Evolutionary conservation across 2,113 vertebrate genomes (phyloP), one percentile per base, ranked within the genome.

Genomic region (Vanacampus margaritifer): DNA sequence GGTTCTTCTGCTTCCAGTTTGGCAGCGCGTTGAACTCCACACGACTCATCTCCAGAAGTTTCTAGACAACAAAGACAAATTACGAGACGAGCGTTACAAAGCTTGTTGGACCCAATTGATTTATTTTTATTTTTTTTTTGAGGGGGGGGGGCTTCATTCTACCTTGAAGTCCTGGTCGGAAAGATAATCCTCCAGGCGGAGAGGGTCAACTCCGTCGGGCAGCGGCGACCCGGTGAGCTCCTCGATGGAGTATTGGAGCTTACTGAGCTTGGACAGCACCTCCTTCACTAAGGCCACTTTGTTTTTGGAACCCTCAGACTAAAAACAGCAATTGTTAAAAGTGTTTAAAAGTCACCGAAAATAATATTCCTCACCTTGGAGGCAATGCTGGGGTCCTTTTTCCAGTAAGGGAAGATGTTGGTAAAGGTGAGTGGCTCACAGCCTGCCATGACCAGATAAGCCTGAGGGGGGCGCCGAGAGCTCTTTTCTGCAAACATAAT

Each of bases 351-450:
- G 1, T 28, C 39, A 7, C 53, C 3, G 39, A n/a, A 6, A 45
- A 46, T 6, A 24, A 36, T 0, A 45, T 43, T 3, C 46, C 51
- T 6, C 58, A 91, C 92, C 87, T 85, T 78, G 64, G 86, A 68
- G 28, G 64, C n/a, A 32, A 88, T 28, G 57, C 36, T 85, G 43
- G 83, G 13, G 61, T 91, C 81, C 61, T 79, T 89, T 76, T 91
- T 85, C 93, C 93, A 94, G 78, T 88, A 87, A 0, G 93, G 93
- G 72, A 94, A 94, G 71, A 93, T 92, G 84, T 92, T 94, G 50
- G 92, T 93, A 77, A 94, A 94, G 3, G 92, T 94, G 48, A 93
- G 87, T 0, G 93, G 93, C 72, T 94, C 93, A 21, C 80, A 86
- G 68, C 92, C 92, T 58, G 92, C 91, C 17, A 86, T 75, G 76